Evolutionary conservation across 2,888 invertebrate species (phyloP), one percentile per base, ranked within the genome.

Genomic region (Chironomus riparius): DNA sequence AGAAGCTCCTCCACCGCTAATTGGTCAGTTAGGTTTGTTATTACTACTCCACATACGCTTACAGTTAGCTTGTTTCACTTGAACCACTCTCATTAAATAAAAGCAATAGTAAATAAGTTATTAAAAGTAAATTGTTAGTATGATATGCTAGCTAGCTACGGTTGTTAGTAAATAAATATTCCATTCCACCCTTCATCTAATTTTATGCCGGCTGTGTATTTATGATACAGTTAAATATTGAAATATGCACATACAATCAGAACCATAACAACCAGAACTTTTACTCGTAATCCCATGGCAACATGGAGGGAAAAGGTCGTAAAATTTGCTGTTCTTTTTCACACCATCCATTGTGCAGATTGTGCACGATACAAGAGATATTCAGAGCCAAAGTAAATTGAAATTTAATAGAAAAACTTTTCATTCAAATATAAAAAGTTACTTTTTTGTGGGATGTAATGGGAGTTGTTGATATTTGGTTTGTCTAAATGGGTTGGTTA

Each of bases 361-460:
- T 28, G 28, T 28, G 28, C 2, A 38, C 38, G 1, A 10, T 38
- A 28, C 28, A 38, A 38, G 10, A 38, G 38, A 38, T 56, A 7
- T 18, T 18, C 7, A 56, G 50, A 15, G n/a, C 4, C n/a, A 50
- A 50, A 50, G 15, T 18, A 56, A 56, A 70, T 70, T 70, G 70
- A 70, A 70, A 70, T 70, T 70, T 70, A 70, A 70, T 70, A 47
- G 47, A 70, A 70, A 70, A 70, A 70, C 18, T 70, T 70, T 47
- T 28, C 21, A 6, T 38, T 38, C 38, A 38, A 10, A 38, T 38
- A 28, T 2, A 2, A 38, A 38, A 38, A 38, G 38, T 38, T 38
- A 38, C 10, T 38, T 38, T 10, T 38, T 38, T 38, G 38, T 38
- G 38, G 38, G 38, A 38, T 38, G 38, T 38, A 38, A 38, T 38